These are phyloP conservation scores for Drosophila ironensis DNA, from an alignment of 1,140 invertebrate genomes.

Conservation along the genomic window DNA sequence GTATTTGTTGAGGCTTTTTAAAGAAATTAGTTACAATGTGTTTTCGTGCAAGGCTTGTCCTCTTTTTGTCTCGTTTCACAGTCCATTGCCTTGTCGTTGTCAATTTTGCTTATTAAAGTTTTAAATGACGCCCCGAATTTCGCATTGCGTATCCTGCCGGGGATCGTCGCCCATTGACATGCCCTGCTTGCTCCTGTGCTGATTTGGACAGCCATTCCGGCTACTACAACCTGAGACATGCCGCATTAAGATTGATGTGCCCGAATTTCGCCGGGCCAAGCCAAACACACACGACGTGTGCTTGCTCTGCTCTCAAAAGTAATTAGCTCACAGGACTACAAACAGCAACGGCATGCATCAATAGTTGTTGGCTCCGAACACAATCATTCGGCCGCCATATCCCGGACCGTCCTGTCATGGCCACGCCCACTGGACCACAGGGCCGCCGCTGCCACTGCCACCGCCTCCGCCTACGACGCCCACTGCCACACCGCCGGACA, in stretches of 20 bases:
- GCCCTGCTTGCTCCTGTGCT: slow-evolving; percentile 15
- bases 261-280: slow-evolving; percentile 32
- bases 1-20: too few relatives aligned
- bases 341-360: slow-evolving; percentile 50
- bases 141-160: slow-evolving; percentile 50
- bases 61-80: slow-evolving; percentile 12
- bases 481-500: slow-evolving; percentile 17
- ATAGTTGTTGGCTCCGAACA: slow-evolving; percentile 52
- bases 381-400: slow-evolving; percentile 11
- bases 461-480: too few relatives aligned
- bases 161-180: slow-evolving; percentile 52
- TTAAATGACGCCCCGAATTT: slow-evolving; percentile 78
- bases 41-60: slow-evolving; percentile 2
- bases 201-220: background rate
- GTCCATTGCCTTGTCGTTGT: slow-evolving; percentile 49
- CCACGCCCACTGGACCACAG: background rate
- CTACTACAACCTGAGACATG: slow-evolving; percentile 58
- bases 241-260: slow-evolving; percentile 74
- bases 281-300: slow-evolving; percentile 14
- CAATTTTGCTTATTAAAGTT: slow-evolving; percentile 79
- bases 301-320: slow-evolving; percentile 55
- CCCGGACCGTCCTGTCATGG: background rate
- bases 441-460: background rate
- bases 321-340: slow-evolving; percentile 51
- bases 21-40: too few relatives aligned